A percentile compares a stretch with the other conserved stretches of the same genome.
Evolutionary conservation across 2,797 vertebrate genomes (phyloP).

Genomic region (Serranus cabrilla): DNA sequence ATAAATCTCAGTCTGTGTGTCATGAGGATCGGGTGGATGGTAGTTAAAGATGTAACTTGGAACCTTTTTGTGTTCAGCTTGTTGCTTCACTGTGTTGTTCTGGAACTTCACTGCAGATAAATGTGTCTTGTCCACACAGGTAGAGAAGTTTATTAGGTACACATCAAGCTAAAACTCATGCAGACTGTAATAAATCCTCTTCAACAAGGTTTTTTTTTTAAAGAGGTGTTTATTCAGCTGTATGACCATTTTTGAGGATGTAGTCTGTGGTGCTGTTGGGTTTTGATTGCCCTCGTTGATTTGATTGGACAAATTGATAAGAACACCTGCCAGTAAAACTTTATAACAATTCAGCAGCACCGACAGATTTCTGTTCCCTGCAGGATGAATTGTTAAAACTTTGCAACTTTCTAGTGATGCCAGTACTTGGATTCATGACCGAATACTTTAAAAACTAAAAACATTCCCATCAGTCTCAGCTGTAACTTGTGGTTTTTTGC

Average conservation of each 20-base stretch:
- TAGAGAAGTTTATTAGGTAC: background rate
- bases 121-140: background rate
- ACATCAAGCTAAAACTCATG: background rate
- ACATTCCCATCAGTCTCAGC: background rate
- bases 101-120: background rate
- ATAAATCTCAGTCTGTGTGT: background rate
- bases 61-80: background rate
- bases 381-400: background rate
- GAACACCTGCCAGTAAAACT: background rate
- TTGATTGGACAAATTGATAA: constrained; percentile 1
- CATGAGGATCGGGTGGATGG: background rate
- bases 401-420: background rate
- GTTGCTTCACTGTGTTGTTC: background rate
- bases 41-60: constrained; percentile 12
- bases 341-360: background rate
- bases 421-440: background rate
- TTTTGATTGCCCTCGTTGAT: no score
- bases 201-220: no score
- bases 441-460: no score
- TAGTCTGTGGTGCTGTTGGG: background rate
- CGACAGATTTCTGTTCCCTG: background rate
- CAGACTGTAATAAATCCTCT: background rate
- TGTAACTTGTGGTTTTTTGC: background rate
- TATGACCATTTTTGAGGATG: background rate
- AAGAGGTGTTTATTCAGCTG: background rate